phyloP scores from a whole-genome alignment of 2,797 vertebrate species.

The Parambassis ranga region DNA sequence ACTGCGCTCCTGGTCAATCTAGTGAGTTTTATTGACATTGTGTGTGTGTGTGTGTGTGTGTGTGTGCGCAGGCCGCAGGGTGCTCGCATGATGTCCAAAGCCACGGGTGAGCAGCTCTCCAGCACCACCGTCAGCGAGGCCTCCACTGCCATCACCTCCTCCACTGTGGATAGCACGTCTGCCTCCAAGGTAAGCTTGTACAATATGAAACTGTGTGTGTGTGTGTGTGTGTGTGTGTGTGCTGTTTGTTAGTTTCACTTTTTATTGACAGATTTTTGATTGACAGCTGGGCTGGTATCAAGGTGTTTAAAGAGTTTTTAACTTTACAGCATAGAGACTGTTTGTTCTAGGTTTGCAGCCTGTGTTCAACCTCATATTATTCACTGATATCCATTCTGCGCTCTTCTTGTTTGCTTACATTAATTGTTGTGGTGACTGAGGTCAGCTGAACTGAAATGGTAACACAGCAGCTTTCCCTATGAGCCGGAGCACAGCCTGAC shows the following conservation, averaged over 20 bases:
- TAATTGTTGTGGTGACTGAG: background rate
- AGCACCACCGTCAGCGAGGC: slow-evolving; percentile 93
- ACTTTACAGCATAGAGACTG: too few relatives aligned
- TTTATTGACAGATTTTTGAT: too few relatives aligned
- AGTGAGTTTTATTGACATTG: background rate
- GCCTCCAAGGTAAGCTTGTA: slow-evolving; percentile 83
- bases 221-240: background rate
- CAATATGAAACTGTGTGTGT: background rate
- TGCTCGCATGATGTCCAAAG: slow-evolving; percentile 81
- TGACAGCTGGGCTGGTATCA: too few relatives aligned
- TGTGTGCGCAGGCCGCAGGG: slow-evolving; percentile 76
- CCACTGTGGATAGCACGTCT: slow-evolving; percentile 84
- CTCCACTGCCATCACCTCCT: slow-evolving; percentile 87
- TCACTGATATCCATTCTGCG: too few relatives aligned
- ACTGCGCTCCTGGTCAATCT: background rate
- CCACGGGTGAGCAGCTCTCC: slow-evolving; percentile 81
- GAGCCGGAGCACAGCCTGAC: background rate
- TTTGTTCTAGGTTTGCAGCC: too few relatives aligned
- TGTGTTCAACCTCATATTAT: too few relatives aligned
- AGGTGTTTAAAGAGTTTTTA: too few relatives aligned
- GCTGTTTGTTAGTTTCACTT: background rate
- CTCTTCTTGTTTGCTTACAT: background rate
- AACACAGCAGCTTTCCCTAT: background rate
- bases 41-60: slow-evolving; percentile 6
- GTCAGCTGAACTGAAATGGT: background rate